Base-by-base conservation (phyloP, 2,888 invertebrate genomes). In the Arge pagana region DNA sequence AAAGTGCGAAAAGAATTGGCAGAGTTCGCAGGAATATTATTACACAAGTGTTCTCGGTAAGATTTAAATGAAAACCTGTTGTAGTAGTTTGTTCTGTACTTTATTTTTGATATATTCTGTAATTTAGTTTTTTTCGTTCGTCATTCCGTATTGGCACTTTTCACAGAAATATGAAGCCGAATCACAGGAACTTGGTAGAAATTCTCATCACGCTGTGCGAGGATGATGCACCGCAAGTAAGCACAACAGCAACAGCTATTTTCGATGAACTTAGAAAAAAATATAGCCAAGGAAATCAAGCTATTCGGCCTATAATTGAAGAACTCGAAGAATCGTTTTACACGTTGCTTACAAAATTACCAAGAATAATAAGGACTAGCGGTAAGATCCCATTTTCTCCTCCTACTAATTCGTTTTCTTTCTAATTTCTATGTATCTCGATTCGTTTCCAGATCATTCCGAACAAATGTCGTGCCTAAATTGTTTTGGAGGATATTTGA, bases 401-500 rank as follows among this genome's bases (percentile, higher is more conserved):
- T 40, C 15, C 19, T 15, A 48, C 21, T 3, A 28, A 6, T 26
- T 24, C 42, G n/a, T 48, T 35, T 5, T 19, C 31, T 43, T 18
- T 6, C n/a, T 18, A 35, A n/a, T 24, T 7, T 15, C 3, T 2
- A 10, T 18, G 3, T 26, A 18, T 19, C 8, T n/a, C 16, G 24
- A 15, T 31, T 15, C 8, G 6, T 40, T 60, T 57, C 4, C 48
- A 82, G 88, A 88, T 62, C 81, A 83, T 19, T 68, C 65, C 1
- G 81, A 85, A 59, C 89, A 89, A 68, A 68, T 85, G 18, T 77
- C 82, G 0, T 81, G 82, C 4, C 71, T 91, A 39, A 82, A 85
- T 64, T 81, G 87, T 41, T 61, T 90, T 0, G 81, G 83, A 56
- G 90, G 89, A 3, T 88, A 89, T 71, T 66, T 90, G 8, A 74